Base-by-base conservation (phyloP, 2,113 vertebrate species). In the Spilogale gracilis region DNA sequence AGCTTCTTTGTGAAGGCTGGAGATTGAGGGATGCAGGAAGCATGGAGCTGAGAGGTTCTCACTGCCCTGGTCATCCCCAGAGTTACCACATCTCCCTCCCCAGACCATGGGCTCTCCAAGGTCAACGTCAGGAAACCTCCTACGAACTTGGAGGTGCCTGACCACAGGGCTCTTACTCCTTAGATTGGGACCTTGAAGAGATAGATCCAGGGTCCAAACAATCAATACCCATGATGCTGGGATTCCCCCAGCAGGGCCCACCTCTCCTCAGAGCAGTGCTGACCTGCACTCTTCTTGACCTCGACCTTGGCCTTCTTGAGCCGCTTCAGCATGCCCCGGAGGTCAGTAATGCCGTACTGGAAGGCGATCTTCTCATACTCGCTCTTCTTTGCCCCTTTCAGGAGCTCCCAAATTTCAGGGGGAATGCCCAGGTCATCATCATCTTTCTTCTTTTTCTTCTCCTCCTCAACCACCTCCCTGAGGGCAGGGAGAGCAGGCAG, bases 311-410 rank as follows among this genome's bases (percentile, higher is more conserved):
- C 99, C 98, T 99, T 99, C 98, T 99, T 99, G 95, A 99, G 99
- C 78, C 99, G 98, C 91, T 99, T 99, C 54, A 99, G 98, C 99
- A 99, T 99, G 95, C 99, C 99, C 1, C 99, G 98, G 56, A 99
- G 99, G 98, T 99, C 99, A 0, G 99, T 99, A 98, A 99, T 99
- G 94, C 99, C 99, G 0, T 99, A 99, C 98, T 99, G 98, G 79
- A 99, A 99, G 95, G 99, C 99, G 1, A 99, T 99, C 95, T 98
- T 99, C 99, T 99, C 99, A 0, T 99, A 99, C 97, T 99, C 99
- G 6, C 99, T 99, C 85, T 99, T 99, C 97, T 99, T 99, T 0
- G 99, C 99, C 0, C 94, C 98, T 0, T 95, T 98, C 97, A 99
- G 99, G 86, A 99, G 96, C 97, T 99, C 99, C 20, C 99, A 99